Base-by-base conservation (phyloP, 1,140 invertebrate genomes). In the Anthonomus grandis region DNA sequence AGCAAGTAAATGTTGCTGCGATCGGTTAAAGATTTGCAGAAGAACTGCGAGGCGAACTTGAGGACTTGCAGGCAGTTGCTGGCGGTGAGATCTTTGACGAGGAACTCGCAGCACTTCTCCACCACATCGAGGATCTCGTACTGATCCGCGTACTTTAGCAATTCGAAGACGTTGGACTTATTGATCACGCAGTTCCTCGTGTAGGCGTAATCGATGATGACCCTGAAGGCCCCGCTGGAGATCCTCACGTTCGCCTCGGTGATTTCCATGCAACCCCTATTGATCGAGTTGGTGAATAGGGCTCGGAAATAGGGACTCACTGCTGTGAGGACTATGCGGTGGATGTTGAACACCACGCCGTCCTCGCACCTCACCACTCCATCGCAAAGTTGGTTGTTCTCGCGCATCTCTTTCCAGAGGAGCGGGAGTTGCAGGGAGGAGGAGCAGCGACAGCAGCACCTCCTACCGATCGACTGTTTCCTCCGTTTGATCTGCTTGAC, bases 21-120 rank as follows among this genome's bases (percentile, higher is more conserved):
- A 38, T 75, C 72, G 52, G 79, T 75, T 47, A 84, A 65, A 36
- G 81, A 76, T 52, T 72, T 75, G 69, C 84, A 87, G 64, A 83
- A 85, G 72, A 85, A 86, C 65, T 80, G 78, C 54, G 77, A 77
- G 12, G 86, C 85, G 70, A 90, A 89, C 69, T 84, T 83, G 49
- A 85, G 82, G 63, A 90, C 82, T 25, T 76, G 73, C 79, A 73
- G 54, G 44, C 71, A 73, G 55, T 67, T 82, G 67, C 49, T 75
- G 63, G 63, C 76, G 58, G 55, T 78, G 65, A 73, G 76, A 53
- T 71, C 60, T 36, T 70, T 66, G 69, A 79, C 77, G 2, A 81
- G 69, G 60, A 74, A 80, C 55, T 82, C 76, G 64, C 81, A 84
- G 67, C 86, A 88, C 23, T 80, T 71, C 64, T 85, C 80, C 23